Conservation (phyloP, 2,797 vertebrate genomes). For the Lagocephalus sceleratus region DNA sequence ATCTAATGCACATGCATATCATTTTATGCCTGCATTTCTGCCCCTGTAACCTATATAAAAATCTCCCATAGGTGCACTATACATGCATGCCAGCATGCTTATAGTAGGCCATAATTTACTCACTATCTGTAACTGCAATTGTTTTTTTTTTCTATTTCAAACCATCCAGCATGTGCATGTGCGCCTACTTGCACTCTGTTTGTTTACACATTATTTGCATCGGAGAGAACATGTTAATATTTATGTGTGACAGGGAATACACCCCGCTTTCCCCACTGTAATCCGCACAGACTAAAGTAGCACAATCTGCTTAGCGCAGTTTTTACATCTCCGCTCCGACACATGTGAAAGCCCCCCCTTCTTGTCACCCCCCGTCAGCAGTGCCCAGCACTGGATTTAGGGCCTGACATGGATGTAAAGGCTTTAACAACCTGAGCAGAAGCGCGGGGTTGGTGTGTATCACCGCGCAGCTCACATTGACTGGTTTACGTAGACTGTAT, state of each 20-base stretch:
- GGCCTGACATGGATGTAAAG: slow-evolving; percentile 32
- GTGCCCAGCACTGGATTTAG: slow-evolving; percentile 36
- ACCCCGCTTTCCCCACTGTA: slow-evolving; percentile 28
- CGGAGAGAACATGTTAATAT: slow-evolving; percentile 8
- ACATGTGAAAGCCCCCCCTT: slow-evolving; percentile 9
- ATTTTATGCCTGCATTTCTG: not conserved
- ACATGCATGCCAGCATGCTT: slow-evolving; percentile 14
- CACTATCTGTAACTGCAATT: slow-evolving; percentile 19
- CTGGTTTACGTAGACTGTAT: not conserved
- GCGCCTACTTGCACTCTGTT: not conserved
- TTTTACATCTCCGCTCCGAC: slow-evolving; percentile 28
- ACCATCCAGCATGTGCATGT: not conserved
- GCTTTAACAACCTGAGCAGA: slow-evolving; percentile 35
- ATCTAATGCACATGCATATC: not conserved
- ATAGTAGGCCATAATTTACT: slow-evolving; percentile 22
- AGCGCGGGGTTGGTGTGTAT: slow-evolving; percentile 15
- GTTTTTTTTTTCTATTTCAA: slow-evolving; percentile 1
- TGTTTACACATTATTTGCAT: not conserved
- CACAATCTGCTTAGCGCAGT: slow-evolving; percentile 45
- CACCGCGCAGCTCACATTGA: slow-evolving; percentile 8
- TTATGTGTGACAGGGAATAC: slow-evolving; percentile 17
- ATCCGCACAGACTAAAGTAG: slow-evolving; percentile 52
- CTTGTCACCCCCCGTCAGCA: slow-evolving; percentile 23
- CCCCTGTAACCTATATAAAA: slow-evolving; percentile 19
- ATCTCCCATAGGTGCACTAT: slow-evolving; percentile 8